Conservation (phyloP, 2,113 vertebrate species). For the Edolisoma coerulescens region DNA sequence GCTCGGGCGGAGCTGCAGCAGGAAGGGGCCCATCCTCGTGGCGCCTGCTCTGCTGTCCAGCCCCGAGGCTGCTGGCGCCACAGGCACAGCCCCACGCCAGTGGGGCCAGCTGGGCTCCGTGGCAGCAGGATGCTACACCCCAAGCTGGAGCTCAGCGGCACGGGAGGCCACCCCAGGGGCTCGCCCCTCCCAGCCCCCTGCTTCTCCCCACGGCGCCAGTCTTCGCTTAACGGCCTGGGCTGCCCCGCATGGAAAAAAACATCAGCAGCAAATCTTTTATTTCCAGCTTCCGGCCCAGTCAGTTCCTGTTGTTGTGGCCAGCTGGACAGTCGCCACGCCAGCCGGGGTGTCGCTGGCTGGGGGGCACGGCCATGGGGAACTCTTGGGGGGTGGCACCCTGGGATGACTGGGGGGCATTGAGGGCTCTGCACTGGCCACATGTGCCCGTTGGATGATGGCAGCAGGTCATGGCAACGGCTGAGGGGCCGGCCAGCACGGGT, state of each 20-base stretch:
- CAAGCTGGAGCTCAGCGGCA: neutral
- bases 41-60: neutral
- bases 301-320: conserved; percentile 74
- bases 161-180: neutral
- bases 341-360: neutral
- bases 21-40: conserved; percentile 62
- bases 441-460: neutral
- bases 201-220: neutral
- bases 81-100: neutral
- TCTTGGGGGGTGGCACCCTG: neutral
- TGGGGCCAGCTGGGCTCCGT: neutral
- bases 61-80: neutral
- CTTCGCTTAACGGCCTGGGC: neutral
- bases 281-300: conserved; percentile 57
- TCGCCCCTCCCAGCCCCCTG: neutral
- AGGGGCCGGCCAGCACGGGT: neutral
- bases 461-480: accelerated
- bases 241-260: neutral
- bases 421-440: neutral
- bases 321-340: conserved; percentile 1
- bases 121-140: neutral
- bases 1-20: conserved; percentile 48
- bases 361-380: accelerated
- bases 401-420: neutral
- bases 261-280: conserved; percentile 65